Conservation (phyloP, 2,113 vertebrate genomes). For the Antennarius striatus region DNA sequence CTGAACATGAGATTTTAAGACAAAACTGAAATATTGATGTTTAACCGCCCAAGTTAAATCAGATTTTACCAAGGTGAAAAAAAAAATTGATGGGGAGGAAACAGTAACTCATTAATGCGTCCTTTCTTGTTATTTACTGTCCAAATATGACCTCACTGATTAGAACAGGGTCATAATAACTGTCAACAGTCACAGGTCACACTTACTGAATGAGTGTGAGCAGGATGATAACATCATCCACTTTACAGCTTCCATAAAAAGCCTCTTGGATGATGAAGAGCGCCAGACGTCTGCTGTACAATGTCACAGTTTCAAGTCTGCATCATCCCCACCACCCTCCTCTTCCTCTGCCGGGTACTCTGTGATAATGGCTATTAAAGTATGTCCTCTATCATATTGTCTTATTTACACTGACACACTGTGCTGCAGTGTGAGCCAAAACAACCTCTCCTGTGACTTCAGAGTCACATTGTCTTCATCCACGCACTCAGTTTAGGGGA, state of each 20-base stretch:
- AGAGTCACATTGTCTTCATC: too few species aligned
- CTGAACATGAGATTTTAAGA: too few species aligned
- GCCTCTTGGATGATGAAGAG: constrained; percentile 27
- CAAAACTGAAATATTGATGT: too few species aligned
- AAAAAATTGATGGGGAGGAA: not conserved
- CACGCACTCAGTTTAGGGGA: too few species aligned
- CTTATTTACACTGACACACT: too few species aligned
- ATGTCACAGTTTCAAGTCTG: constrained; percentile 50
- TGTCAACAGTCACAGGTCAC: constrained; percentile 31
- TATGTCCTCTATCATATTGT: constrained; percentile 21
- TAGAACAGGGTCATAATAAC: constrained; percentile 8
- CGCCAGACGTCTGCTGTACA: constrained; percentile 3
- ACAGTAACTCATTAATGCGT: not conserved
- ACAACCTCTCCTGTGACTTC: too few species aligned
- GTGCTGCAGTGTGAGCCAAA: too few species aligned
- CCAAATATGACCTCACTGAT: constrained; percentile 6
- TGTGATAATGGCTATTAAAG: constrained; percentile 43
- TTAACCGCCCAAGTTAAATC: not conserved
- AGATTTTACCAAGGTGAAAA: not conserved
- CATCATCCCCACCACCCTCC: constrained; percentile 28
- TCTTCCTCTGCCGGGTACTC: constrained; percentile 9
- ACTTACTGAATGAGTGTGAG: constrained; percentile 22
- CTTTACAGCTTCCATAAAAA: constrained; percentile 46
- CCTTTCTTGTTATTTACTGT: constrained; percentile 2
- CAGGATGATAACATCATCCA: constrained; percentile 31